phyloP scores from a whole-genome alignment of 53 echinoderm and acorn worm genomes.

The Arbacia lixula region DNA sequence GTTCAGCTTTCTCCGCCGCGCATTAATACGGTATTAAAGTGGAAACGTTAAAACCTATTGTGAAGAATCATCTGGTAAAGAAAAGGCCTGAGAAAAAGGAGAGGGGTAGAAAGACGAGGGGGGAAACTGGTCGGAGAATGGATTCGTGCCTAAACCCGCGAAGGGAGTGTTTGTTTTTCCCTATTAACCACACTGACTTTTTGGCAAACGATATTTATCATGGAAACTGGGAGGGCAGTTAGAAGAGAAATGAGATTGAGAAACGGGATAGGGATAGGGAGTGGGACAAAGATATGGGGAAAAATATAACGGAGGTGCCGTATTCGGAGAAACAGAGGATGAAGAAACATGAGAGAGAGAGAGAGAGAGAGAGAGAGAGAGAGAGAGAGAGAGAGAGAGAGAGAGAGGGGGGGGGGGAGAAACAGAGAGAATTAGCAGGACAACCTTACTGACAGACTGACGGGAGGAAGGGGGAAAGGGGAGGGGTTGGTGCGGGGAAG shows the following conservation, averaged over 20 bases:
- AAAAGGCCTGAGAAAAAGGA: not conserved
- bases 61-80: not conserved
- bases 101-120: not conserved
- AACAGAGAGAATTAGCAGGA: too few relatives aligned
- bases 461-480: not conserved
- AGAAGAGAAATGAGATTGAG: not conserved
- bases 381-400: not conserved
- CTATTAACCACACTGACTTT: conserved; percentile 50
- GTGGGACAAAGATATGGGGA: not conserved
- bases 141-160: conserved; percentile 44
- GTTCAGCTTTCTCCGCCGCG: conserved; percentile 36
- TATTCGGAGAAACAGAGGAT: not conserved
- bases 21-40: conserved; percentile 46
- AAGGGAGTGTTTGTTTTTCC: conserved; percentile 44
- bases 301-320: not conserved
- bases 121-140: conserved; percentile 6
- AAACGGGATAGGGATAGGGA: not conserved
- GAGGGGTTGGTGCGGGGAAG: not conserved
- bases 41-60: conserved; percentile 36
- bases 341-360: not conserved
- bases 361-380: not conserved
- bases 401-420: too few relatives aligned
- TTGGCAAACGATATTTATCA: conserved; percentile 46
- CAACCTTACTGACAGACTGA: not conserved
- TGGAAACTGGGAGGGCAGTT: too few relatives aligned